Conservation (phyloP, 2,888 invertebrate species). For the Drosophila tripunctata region DNA sequence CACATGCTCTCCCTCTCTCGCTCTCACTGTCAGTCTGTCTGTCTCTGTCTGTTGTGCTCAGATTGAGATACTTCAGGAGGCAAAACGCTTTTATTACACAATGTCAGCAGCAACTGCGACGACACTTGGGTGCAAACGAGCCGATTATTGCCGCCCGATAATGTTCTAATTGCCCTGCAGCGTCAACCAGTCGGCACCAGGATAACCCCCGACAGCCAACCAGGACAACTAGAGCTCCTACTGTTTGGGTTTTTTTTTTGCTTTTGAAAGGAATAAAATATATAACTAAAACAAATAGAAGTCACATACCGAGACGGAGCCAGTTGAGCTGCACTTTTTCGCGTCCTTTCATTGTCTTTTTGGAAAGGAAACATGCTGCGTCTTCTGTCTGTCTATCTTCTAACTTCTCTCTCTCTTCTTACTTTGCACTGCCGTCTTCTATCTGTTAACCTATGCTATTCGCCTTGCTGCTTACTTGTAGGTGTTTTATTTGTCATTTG, state of each 20-base stretch:
- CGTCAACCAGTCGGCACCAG: slow-evolving; percentile 44
- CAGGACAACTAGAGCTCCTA: slow-evolving; percentile 59
- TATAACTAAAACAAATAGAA: not conserved
- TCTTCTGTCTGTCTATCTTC: slow-evolving; percentile 6
- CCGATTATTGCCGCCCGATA: slow-evolving; percentile 80
- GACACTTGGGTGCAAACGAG: slow-evolving; percentile 79
- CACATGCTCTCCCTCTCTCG: slow-evolving; percentile 26
- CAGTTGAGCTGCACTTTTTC: slow-evolving; percentile 19
- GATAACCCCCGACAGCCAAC: slow-evolving; percentile 2
- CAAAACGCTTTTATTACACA: slow-evolving; percentile 62
- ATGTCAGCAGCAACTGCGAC: slow-evolving; percentile 57
- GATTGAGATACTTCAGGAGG: slow-evolving; percentile 42
- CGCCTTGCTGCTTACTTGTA: no score
- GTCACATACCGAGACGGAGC: slow-evolving; percentile 3
- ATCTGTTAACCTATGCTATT: not conserved
- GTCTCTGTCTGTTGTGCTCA: not conserved
- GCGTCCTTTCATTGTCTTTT: slow-evolving; percentile 9
- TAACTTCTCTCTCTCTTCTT: not conserved
- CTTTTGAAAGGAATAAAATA: slow-evolving; percentile 19
- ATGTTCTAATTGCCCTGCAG: slow-evolving; percentile 76
- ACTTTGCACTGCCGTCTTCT: not conserved
- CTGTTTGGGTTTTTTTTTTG: slow-evolving; percentile 58
- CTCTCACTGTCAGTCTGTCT: slow-evolving; percentile 2
- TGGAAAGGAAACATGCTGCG: slow-evolving; percentile 36
- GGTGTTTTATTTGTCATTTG: slow-evolving; percentile 72